Conservation (phyloP, 2,888 invertebrate genomes). For the Volucella bombylans region DNA sequence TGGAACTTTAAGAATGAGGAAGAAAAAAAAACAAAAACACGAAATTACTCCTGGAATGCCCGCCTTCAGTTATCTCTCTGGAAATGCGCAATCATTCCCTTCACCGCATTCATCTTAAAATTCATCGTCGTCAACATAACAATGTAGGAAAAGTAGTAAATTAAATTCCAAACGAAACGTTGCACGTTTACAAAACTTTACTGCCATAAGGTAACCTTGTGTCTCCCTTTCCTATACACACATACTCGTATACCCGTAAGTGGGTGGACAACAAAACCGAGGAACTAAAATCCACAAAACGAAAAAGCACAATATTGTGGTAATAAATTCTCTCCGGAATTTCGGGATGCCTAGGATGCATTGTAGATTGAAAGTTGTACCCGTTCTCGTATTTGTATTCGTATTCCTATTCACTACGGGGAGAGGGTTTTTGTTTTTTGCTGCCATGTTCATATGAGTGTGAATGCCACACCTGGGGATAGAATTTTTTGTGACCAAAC, state of each 20-base stretch:
- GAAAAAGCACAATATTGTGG: constrained; percentile 55
- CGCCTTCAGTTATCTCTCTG: not conserved
- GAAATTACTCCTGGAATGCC: not conserved
- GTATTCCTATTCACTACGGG: not conserved
- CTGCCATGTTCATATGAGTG: not conserved
- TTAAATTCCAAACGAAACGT: constrained; percentile 64
- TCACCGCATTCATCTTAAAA: constrained; percentile 32
- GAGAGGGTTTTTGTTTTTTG: not conserved
- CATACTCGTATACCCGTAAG: not conserved
- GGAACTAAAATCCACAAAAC: not conserved
- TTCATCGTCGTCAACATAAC: constrained; percentile 52
- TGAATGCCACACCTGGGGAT: not conserved
- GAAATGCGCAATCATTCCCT: constrained; percentile 21
- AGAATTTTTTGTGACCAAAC: constrained; percentile 51
- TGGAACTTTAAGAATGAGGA: too few species aligned
- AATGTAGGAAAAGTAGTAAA: constrained; percentile 50
- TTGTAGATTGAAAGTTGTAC: constrained; percentile 25
- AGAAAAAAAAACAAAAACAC: too few species aligned
- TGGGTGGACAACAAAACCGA: constrained; percentile 21
- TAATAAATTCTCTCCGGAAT: constrained; percentile 67
- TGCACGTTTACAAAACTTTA: constrained; percentile 49
- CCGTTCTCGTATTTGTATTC: not conserved
- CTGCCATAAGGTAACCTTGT: constrained; percentile 11
- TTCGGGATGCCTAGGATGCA: constrained; percentile 59
- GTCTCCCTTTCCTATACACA: constrained; percentile 6